Evolutionary conservation across 2,113 vertebrate genomes (phyloP).

Genomic region (Megaceryle maxima): DNA sequence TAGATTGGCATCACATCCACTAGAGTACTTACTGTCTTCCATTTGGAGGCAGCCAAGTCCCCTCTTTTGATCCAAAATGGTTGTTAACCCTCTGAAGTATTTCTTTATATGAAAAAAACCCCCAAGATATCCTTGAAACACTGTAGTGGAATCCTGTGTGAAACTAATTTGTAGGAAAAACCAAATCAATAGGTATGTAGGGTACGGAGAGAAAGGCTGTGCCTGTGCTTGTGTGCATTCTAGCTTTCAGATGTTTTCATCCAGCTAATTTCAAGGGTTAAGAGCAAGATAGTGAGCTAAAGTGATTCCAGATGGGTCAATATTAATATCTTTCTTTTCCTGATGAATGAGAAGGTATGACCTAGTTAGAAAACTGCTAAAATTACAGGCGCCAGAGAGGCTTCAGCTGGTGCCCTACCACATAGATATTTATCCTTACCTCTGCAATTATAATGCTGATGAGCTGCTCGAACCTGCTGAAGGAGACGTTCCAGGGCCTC

Average conservation of each 20-base stretch:
- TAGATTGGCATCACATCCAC: slow-evolving; percentile 29
- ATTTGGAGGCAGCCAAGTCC: slow-evolving; percentile 27
- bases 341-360: slow-evolving; percentile 96
- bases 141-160: not conserved
- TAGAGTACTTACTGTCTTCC: slow-evolving; percentile 19
- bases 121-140: not conserved
- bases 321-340: slow-evolving; percentile 93
- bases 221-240: slow-evolving; percentile 8
- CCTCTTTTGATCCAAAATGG: slow-evolving; percentile 22
- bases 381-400: slow-evolving; percentile 91
- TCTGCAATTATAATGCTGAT: slow-evolving; percentile 87
- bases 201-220: not conserved
- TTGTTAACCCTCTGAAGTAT: slow-evolving; percentile 19
- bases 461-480: slow-evolving; percentile 91
- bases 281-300: slow-evolving; percentile 86
- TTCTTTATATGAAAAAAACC: not conserved
- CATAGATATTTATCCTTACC: slow-evolving; percentile 85
- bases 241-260: slow-evolving; percentile 23
- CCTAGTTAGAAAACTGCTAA: slow-evolving; percentile 82
- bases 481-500: slow-evolving; percentile 92
- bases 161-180: slow-evolving; percentile 18
- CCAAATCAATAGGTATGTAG: not conserved
- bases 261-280: slow-evolving; percentile 80
- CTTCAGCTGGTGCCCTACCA: slow-evolving; percentile 80
- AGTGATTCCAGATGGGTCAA: slow-evolving; percentile 97